Conservation (phyloP, 2,113 vertebrate genomes). For the Neotragus pygmaeus region DNA sequence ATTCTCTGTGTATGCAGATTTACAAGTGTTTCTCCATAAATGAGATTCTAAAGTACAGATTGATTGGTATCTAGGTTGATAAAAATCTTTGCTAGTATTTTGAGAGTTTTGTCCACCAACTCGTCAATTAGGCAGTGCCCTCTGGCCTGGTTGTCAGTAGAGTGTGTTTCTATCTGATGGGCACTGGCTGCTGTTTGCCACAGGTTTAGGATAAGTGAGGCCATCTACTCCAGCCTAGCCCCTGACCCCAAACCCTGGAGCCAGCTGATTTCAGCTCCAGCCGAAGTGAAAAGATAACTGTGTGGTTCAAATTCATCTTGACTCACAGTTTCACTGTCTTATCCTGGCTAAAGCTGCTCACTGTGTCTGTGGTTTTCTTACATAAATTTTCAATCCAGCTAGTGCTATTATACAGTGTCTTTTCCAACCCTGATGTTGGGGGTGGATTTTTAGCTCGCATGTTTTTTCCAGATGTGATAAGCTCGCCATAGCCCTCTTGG, state of each 20-base stretch:
- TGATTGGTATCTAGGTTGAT: background rate
- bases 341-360: conserved; percentile 68
- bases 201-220: background rate
- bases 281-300: conserved; percentile 41
- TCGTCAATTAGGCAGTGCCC: background rate
- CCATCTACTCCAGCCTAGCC: background rate
- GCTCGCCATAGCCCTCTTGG: conserved; percentile 87
- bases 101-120: background rate
- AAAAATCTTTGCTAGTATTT: background rate
- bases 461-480: conserved; percentile 89
- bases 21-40: background rate
- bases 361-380: conserved; percentile 76
- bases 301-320: conserved; percentile 41
- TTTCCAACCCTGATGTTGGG: conserved; percentile 66
- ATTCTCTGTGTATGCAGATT: background rate
- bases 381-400: conserved; percentile 80
- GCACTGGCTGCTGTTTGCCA: background rate
- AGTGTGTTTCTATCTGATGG: background rate
- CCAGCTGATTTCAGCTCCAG: conserved; percentile 41
- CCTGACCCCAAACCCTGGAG: background rate
- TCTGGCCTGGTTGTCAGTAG: background rate
- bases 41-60: background rate
- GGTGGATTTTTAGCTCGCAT: conserved; percentile 76
- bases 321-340: conserved; percentile 70
- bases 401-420: conserved; percentile 68